A percentile compares a stretch with the other conserved stretches of the same genome.
Evolutionary conservation across 2,888 invertebrate genomes (phyloP).

Genomic region (Phyllotreta cruciferae): DNA sequence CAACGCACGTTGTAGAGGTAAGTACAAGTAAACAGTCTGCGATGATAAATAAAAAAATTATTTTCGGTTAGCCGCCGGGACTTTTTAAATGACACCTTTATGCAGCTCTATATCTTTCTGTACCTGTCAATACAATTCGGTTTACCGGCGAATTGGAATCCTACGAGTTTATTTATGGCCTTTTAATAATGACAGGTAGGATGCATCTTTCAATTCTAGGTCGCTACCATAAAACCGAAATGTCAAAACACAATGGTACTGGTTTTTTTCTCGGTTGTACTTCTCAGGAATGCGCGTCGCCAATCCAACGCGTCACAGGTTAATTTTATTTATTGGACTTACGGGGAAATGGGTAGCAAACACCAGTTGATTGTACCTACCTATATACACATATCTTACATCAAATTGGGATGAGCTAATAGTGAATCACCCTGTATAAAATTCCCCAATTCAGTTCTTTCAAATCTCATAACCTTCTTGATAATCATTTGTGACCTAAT

Average conservation of each 20-base stretch:
- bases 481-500: no score
- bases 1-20: no score
- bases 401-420: no score
- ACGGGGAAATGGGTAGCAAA: no score
- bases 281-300: slow-evolving; percentile 16
- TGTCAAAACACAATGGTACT: slow-evolving; percentile 22
- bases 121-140: slow-evolving; percentile 10
- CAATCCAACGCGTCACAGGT: slow-evolving; percentile 12
- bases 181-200: slow-evolving; percentile 42
- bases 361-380: no score
- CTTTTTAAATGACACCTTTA: slow-evolving; percentile 27
- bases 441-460: no score
- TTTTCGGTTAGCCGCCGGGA: slow-evolving; percentile 47
- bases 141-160: slow-evolving; percentile 33
- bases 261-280: slow-evolving; percentile 9
- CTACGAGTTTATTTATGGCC: slow-evolving; percentile 43
- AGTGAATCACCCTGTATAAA: no score
- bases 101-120: slow-evolving; percentile 35
- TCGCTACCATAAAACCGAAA: slow-evolving; percentile 41
- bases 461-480: no score
- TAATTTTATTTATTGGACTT: slow-evolving; percentile 21
- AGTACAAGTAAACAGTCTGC: no score
- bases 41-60: slow-evolving; percentile 43
- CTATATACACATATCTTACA: no score
- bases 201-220: slow-evolving; percentile 5